A percentile compares a stretch with the other conserved stretches of the same genome.
phyloP scores from a whole-genome alignment of 2,888 invertebrate species.

The Drosophila acutilabella region DNA sequence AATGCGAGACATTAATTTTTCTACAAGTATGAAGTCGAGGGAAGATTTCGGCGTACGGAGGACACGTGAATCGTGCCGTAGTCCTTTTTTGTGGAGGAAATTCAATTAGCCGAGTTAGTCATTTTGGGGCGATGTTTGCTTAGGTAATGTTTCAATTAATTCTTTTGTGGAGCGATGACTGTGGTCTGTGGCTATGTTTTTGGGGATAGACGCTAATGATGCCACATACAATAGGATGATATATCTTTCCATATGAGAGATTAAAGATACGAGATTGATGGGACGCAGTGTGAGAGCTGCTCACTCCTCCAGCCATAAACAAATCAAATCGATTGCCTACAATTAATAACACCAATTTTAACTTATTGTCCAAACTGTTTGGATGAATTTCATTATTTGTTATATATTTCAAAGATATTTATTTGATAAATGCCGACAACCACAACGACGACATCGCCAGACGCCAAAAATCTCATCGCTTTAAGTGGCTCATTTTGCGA shows the following conservation, averaged over 20 bases:
- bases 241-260: conserved; percentile 23
- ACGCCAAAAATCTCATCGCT: conserved; percentile 81
- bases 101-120: conserved; percentile 70
- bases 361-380: conserved; percentile 47
- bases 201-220: conserved; percentile 65
- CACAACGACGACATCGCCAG: conserved; percentile 53
- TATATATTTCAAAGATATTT: conserved; percentile 79
- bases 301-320: conserved; percentile 49
- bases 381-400: conserved; percentile 78
- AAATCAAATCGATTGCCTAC: conserved; percentile 75
- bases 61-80: conserved; percentile 57
- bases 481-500: conserved; percentile 76
- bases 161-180: conserved; percentile 65
- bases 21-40: conserved; percentile 47
- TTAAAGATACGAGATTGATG: conserved; percentile 11
- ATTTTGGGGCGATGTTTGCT: conserved; percentile 65
- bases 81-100: conserved; percentile 65
- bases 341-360: conserved; percentile 76
- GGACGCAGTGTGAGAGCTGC: conserved; percentile 19
- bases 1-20: conserved; percentile 81
- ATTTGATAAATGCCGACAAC: conserved; percentile 77
- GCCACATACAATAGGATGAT: conserved; percentile 44
- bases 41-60: conserved; percentile 10
- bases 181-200: conserved; percentile 30
- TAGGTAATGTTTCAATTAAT: conserved; percentile 82